Evolutionary conservation across 37 sponge, comb jelly and placozoan species (phyloP).

Genomic region (Theonella swinhoei): DNA sequence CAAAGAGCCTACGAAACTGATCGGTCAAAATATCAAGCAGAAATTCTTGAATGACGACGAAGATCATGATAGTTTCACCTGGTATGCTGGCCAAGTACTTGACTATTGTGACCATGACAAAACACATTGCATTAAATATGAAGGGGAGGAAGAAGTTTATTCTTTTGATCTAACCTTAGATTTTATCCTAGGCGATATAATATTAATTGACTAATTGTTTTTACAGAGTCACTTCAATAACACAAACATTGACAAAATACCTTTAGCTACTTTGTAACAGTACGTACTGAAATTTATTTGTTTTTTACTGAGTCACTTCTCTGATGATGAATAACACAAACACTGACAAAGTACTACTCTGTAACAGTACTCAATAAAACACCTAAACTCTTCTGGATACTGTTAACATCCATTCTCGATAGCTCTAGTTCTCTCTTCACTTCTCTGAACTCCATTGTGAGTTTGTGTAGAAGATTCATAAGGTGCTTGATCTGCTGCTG

Average conservation of each 20-base stretch:
- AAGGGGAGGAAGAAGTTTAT: slow-evolving; percentile 13
- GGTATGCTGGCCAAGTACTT: slow-evolving; percentile 35
- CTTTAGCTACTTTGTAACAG: too few species aligned
- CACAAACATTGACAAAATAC: background rate
- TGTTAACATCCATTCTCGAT: slow-evolving; percentile 11
- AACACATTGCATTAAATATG: slow-evolving; percentile 30
- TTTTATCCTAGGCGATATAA: slow-evolving; percentile 26
- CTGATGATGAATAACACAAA: too few species aligned
- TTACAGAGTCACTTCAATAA: background rate
- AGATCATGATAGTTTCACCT: background rate
- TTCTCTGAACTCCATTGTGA: slow-evolving; percentile 13
- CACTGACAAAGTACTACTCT: background rate
- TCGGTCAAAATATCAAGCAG: slow-evolving; percentile 27
- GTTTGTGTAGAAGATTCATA: slow-evolving; percentile 19
- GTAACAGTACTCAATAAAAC: background rate
- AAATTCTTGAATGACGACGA: slow-evolving; percentile 11
- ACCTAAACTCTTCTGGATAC: slow-evolving; percentile 6
- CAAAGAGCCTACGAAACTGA: slow-evolving; percentile 12
- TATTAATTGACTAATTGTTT: background rate
- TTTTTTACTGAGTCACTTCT: too few species aligned
- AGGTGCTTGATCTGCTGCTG: slow-evolving; percentile 13
- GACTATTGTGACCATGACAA: slow-evolving; percentile 23
- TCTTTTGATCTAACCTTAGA: slow-evolving; percentile 26
- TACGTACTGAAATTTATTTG: too few species aligned
- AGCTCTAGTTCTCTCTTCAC: slow-evolving; percentile 33